A percentile compares a stretch with the other conserved stretches of the same genome.
Conservation (phyloP, 2,797 vertebrate genomes). For the Schizothorax lantsangensis region DNA sequence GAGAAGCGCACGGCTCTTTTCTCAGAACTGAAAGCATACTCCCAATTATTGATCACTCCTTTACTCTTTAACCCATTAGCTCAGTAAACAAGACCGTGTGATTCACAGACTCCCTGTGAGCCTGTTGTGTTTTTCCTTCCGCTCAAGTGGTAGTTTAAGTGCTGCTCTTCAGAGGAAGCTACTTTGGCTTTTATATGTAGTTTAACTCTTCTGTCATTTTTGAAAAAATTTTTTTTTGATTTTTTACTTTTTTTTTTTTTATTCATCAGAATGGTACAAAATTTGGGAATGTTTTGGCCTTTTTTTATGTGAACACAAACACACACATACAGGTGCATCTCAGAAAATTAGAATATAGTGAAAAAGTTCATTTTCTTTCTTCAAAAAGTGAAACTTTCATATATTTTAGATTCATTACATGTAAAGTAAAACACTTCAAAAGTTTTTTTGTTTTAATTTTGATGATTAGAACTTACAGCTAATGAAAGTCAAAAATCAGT, state of each 20-base stretch:
- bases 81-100: conserved; percentile 9
- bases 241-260: background rate
- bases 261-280: background rate
- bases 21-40: conserved; percentile 6
- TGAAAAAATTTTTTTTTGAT: too few species aligned
- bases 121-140: background rate
- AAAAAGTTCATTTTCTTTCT: too few species aligned
- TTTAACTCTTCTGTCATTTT: background rate
- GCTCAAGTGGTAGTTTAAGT: background rate
- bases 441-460: too few species aligned
- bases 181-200: conserved; percentile 1
- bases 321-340: background rate
- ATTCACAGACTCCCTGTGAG: background rate
- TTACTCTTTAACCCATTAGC: conserved; percentile 34
- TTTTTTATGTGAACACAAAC: background rate
- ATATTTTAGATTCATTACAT: too few species aligned
- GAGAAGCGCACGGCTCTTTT: background rate
- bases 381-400: too few species aligned
- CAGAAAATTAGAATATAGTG: too few species aligned
- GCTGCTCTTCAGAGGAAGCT: conserved; percentile 2
- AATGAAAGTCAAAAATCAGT: too few species aligned
- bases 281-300: too few species aligned
- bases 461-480: too few species aligned
- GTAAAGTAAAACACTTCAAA: too few species aligned
- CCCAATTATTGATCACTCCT: conserved; percentile 17